Conservation (phyloP, 2,888 invertebrate genomes). For the Drosophila neotestacea region DNA sequence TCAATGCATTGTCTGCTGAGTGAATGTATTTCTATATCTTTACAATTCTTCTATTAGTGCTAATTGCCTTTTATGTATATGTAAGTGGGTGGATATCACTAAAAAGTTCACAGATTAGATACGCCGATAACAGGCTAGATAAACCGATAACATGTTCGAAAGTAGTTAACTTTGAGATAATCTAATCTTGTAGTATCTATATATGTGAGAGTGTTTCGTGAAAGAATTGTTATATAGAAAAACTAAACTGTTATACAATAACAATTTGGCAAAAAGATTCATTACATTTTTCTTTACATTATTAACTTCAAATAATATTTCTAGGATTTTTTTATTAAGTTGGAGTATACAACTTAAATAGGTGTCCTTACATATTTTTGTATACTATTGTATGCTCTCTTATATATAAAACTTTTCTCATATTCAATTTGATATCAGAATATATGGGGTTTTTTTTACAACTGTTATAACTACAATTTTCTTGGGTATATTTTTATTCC, state of each 20-base stretch:
- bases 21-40: neutral
- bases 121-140: conserved; percentile 20
- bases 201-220: neutral
- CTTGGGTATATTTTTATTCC: too few species aligned
- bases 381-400: too few species aligned
- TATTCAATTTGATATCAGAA: too few species aligned
- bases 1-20: neutral
- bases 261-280: too few species aligned
- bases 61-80: conserved; percentile 12
- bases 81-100: conserved; percentile 41
- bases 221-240: neutral
- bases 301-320: too few species aligned
- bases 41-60: conserved; percentile 2
- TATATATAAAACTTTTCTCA: too few species aligned
- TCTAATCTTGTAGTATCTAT: conserved; percentile 10
- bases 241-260: conserved; percentile 20
- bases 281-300: too few species aligned
- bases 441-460: too few species aligned
- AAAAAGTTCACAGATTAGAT: conserved; percentile 63
- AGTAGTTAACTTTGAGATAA: conserved; percentile 1
- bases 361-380: too few species aligned
- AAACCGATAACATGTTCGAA: conserved; percentile 23
- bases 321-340: too few species aligned
- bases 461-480: too few species aligned
- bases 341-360: too few species aligned